phyloP scores from a whole-genome alignment of 2,797 vertebrate genomes.

The Rachycentron canadum region DNA sequence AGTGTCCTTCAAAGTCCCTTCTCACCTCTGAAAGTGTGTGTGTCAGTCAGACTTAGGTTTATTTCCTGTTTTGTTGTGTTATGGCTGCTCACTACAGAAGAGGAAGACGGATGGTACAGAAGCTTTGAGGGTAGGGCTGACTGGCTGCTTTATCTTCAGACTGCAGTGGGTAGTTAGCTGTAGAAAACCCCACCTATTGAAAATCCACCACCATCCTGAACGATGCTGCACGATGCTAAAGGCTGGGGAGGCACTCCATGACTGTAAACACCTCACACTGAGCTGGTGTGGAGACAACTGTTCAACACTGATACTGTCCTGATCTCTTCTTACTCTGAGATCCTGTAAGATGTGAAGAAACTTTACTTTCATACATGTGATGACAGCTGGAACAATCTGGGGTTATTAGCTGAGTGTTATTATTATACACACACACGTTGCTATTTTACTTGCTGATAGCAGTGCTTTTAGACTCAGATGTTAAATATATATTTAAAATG shows the following conservation, averaged over 20 bases:
- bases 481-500: not conserved
- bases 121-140: slow-evolving; percentile 51
- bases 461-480: not conserved
- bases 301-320: not conserved
- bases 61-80: slow-evolving; percentile 84
- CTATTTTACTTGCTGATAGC: not conserved
- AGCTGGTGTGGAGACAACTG: not conserved
- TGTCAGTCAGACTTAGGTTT: slow-evolving; percentile 44
- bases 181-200: slow-evolving; percentile 18
- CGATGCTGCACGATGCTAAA: not conserved
- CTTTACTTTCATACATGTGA: not conserved
- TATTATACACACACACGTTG: not conserved
- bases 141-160: slow-evolving; percentile 20
- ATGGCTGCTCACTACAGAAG: slow-evolving; percentile 88
- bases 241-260: slow-evolving; percentile 32
- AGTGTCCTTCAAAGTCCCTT: no score
- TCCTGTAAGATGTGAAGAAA: not conserved
- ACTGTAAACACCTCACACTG: not conserved
- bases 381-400: no score
- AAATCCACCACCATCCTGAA: not conserved
- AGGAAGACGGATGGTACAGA: slow-evolving; percentile 88
- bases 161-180: not conserved
- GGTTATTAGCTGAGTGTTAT: no score
- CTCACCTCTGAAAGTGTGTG: no score
- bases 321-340: not conserved